phyloP scores from a whole-genome alignment of 2,113 vertebrate species.

The Dunckerocampus dactyliophorus region DNA sequence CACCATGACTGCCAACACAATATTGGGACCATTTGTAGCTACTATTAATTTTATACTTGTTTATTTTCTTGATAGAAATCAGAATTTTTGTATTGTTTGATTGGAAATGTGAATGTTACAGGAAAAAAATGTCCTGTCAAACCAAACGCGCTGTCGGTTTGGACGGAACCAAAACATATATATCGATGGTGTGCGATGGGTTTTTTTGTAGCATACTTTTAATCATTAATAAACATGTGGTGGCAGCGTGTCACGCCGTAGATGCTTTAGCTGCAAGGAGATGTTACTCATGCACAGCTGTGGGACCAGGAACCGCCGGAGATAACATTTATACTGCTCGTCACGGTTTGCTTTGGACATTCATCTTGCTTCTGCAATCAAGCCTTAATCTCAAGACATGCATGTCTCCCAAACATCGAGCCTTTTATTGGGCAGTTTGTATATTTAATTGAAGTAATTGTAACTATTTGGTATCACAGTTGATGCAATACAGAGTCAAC shows the following conservation, averaged over 20 bases:
- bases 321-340: background rate
- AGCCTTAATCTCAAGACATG: constrained; percentile 36
- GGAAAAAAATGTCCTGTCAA: constrained; percentile 42
- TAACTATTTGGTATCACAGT: constrained; percentile 47
- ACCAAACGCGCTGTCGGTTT: constrained; percentile 39
- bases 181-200: constrained; percentile 12
- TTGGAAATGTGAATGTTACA: constrained; percentile 51
- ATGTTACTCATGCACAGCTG: constrained; percentile 1
- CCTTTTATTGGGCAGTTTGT: constrained; percentile 24
- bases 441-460: constrained; percentile 22
- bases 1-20: constrained; percentile 27
- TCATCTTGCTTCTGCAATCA: constrained; percentile 44
- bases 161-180: constrained; percentile 50
- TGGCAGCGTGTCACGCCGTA: constrained; percentile 15
- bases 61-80: constrained; percentile 9
- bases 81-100: constrained; percentile 28
- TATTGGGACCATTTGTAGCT: constrained; percentile 67
- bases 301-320: constrained; percentile 17
- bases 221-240: constrained; percentile 5
- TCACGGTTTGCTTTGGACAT: constrained; percentile 14
- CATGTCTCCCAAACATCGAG: constrained; percentile 2
- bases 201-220: constrained; percentile 31
- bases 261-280: constrained; percentile 15
- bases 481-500: constrained; percentile 62
- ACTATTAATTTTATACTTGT: constrained; percentile 19